Base-by-base conservation (phyloP, 1,140 invertebrate genomes). In the Cyclargus thomasi region DNA sequence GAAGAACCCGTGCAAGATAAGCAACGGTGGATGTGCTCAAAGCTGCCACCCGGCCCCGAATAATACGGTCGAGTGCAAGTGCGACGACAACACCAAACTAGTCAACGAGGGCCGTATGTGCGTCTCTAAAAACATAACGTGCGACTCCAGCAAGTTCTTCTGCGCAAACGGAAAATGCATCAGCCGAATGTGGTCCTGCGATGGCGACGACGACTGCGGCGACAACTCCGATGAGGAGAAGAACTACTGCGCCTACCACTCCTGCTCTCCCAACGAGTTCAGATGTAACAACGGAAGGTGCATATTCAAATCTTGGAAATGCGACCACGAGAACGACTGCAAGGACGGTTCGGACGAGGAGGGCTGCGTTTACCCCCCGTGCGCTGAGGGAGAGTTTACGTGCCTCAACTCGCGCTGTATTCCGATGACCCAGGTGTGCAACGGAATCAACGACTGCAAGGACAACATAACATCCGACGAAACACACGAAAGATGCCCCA, bases 91-190 rank as follows among this genome's bases (percentile, higher is more conserved):
- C 71, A 95, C 94, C 2, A 97, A 97, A 81, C 88, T 98, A 0
- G 97, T 98, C 0, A 98, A 98, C 82, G 97, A 98, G 85, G 95
- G 96, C 18, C 92, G 95, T 70, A 98, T 97, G 97, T 98, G 96
- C 79, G 96, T 97, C 0, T 92, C 95, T 0, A 95, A 96, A 68
- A 98, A 98, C 76, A 93, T 96, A 2, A 97, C 95, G 0, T 99
- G 98, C 83, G 96, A 97, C 75, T 86, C 93, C 0, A 95, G 93
- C 72, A 98, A 99, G 84, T 99, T 99, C 87, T 95, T 96, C 71
- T 99, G 99, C 82, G 93, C 93, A 11, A 99, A 99, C 85, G 97
- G 97, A 7, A 96, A 97, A 77, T 99, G 98, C 80, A 98, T 99
- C 67, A 97, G 96, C 0, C 91, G 97, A 63, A 96, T 98, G 93